Evolutionary conservation across 2,113 vertebrate genomes (phyloP).

Genomic region (Erinaceus europaeus): DNA sequence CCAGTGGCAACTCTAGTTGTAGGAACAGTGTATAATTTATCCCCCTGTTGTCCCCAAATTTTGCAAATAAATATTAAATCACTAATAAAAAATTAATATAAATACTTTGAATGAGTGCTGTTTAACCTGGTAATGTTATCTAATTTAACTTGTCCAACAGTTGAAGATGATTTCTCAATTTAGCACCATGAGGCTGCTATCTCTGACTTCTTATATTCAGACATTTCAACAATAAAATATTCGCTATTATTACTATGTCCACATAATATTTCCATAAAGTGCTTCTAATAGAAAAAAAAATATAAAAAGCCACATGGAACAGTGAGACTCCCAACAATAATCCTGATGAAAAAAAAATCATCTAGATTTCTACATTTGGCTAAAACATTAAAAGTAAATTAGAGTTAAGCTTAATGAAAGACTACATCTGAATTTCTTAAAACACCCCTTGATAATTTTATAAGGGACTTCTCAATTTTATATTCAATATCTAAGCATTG

Average conservation of each 20-base stretch:
- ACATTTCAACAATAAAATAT: background rate
- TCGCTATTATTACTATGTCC: background rate
- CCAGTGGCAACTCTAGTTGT: no score
- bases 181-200: background rate
- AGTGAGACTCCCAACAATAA: no score
- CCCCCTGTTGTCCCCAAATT: no score
- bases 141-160: background rate
- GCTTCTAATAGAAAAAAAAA: no score
- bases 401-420: conserved; percentile 34
- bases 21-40: no score
- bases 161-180: background rate
- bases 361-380: background rate
- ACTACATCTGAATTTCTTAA: conserved; percentile 48
- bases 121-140: background rate
- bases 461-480: conserved; percentile 5
- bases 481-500: background rate
- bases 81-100: no score
- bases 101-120: conserved; percentile 9
- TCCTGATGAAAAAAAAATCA: no score
- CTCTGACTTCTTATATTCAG: background rate
- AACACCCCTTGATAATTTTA: conserved; percentile 26
- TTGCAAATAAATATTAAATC: no score
- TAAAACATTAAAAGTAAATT: background rate
- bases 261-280: no score
- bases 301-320: background rate